Base-by-base conservation (phyloP, 2,113 vertebrate species). In the Boleophthalmus pectinirostris region DNA sequence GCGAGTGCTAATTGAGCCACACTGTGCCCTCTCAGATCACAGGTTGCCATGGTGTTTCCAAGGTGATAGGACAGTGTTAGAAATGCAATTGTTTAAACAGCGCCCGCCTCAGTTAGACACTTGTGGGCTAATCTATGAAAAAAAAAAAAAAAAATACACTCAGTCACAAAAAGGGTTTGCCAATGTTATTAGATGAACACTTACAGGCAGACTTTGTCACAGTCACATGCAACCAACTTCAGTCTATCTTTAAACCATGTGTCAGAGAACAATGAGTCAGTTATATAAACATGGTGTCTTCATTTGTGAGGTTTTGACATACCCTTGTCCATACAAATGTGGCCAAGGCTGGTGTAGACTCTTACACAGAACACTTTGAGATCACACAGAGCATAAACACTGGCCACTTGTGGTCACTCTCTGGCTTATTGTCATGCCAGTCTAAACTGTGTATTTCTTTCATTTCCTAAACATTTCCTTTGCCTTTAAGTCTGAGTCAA, bases 21-120 rank as follows among this genome's bases (percentile, higher is more conserved):
- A 78, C 76, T 66, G 80, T 82, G 87, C 87, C 85, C 89, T 83
- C 85, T 86, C 82, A 72, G 84, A 90, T 88, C 83, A 83, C 88
- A 87, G 82, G 89, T 90, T 91, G 90, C 90, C 82, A 91, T 91
- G 89, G 89, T 60, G 87, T 92, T 82, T 87, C 90, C 86, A 85
- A 82, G 88, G 87, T 85, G 85, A 91, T 80, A 73, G 80, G 74
- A 88, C 78, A 81, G 85, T 90, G 90, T 87, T 86, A 90, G 85
- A 86, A 88, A 89, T 87, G 85, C 78, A 82, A 88, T 85, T 85
- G 82, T 91, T 88, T 83, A 81, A 90, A 85, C 69, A 78, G 78
- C 57, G 68, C 70, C 81, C 68, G 79, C 54, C 81, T 85, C 73
- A 83, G 79, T 85, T 72, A 83, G 77, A 86, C 86, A 81, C 75